phyloP scores from a whole-genome alignment of 2,113 vertebrate genomes.

The Lepidothrix coronata region DNA sequence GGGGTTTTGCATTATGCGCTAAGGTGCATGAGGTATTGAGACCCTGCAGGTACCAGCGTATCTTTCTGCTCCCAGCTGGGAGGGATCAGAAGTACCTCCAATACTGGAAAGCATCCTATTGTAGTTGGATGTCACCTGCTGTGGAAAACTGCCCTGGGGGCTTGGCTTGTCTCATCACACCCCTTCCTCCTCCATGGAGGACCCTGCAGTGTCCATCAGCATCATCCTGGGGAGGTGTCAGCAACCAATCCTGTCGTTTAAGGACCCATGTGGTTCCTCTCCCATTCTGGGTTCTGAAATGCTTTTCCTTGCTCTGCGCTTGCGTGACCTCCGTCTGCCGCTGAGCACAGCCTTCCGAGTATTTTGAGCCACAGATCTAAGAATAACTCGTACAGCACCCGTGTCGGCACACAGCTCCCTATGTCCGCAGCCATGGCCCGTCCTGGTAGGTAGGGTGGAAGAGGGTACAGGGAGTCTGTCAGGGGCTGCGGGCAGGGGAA shows the following conservation, averaged over 20 bases:
- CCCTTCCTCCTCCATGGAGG: background rate
- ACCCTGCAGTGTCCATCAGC: background rate
- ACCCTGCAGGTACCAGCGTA: background rate
- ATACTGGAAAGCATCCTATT: background rate
- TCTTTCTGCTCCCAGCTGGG: background rate
- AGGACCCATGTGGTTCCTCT: background rate
- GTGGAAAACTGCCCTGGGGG: background rate
- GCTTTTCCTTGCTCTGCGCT: background rate
- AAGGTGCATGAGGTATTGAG: background rate
- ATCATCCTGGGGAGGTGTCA: background rate
- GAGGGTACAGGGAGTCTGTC: background rate
- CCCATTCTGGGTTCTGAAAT: background rate
- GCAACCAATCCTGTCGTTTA: background rate
- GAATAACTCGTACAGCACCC: background rate
- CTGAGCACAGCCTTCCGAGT: background rate
- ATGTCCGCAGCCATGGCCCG: background rate
- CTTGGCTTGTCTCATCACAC: background rate
- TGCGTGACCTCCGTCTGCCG: background rate
- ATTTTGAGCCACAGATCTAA: conserved; percentile 49
- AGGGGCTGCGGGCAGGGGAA: background rate
- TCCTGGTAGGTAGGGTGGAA: background rate
- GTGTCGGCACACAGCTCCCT: background rate
- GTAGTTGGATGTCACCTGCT: background rate
- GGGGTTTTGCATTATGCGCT: background rate
- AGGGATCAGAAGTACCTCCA: background rate